Percentiles rank a stretch among this genome's conserved stretches.
Conservation (phyloP, 2,888 invertebrate species). For the Agriopis aurantiaria region DNA sequence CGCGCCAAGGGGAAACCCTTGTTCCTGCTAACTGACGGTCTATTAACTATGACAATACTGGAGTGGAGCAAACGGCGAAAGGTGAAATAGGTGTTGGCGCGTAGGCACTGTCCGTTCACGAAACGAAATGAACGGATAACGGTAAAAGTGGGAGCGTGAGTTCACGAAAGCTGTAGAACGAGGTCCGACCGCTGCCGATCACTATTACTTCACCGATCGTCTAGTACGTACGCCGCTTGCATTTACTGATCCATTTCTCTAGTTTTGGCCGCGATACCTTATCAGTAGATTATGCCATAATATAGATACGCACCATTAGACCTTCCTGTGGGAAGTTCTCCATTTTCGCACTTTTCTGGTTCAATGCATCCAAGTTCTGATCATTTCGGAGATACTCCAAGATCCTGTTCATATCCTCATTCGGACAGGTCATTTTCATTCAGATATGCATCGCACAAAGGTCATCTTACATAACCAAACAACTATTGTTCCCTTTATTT, state of each 20-base stretch:
- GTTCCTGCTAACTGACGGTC: constrained; percentile 39
- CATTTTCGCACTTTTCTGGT: constrained; percentile 69
- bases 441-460: constrained; percentile 52
- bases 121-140: constrained; percentile 84
- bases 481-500: constrained; percentile 31
- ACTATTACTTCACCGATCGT: constrained; percentile 76
- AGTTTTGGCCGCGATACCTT: constrained; percentile 60
- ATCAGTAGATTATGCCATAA: constrained; percentile 56
- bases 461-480: constrained; percentile 57
- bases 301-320: constrained; percentile 71
- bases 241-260: constrained; percentile 54
- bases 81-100: constrained; percentile 59
- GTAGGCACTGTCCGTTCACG: constrained; percentile 72
- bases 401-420: constrained; percentile 76
- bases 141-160: constrained; percentile 82
- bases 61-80: constrained; percentile 51
- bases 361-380: constrained; percentile 61
- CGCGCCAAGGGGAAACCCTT: constrained; percentile 63
- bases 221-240: constrained; percentile 64
- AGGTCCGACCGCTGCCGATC: constrained; percentile 65
- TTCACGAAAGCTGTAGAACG: constrained; percentile 81
- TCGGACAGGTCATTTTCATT: constrained; percentile 72
- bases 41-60: constrained; percentile 59
- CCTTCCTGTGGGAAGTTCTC: constrained; percentile 73
- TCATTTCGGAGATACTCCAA: constrained; percentile 76